Evolutionary conservation across 2,113 vertebrate species (phyloP).

Genomic region (Saccopteryx bilineata): DNA sequence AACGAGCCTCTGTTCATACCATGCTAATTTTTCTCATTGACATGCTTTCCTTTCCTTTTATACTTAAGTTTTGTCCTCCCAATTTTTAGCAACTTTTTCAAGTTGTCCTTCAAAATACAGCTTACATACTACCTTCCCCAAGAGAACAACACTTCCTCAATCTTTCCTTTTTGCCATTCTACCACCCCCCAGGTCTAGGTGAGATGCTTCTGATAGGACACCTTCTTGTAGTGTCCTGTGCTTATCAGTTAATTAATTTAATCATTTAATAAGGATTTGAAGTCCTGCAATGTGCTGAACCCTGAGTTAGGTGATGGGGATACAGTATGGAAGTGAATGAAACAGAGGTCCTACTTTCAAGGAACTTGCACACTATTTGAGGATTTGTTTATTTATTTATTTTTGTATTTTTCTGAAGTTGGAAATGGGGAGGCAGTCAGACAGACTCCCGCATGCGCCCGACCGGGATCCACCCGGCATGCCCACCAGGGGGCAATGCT

Average conservation of each 20-base stretch:
- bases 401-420: too few species aligned
- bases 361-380: background rate
- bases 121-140: background rate
- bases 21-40: background rate
- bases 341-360: slow-evolving; percentile 6
- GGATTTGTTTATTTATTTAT: background rate
- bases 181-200: background rate
- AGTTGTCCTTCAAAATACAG: slow-evolving; percentile 20
- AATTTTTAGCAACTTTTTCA: background rate
- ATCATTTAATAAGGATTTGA: background rate
- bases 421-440: too few species aligned
- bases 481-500: too few species aligned
- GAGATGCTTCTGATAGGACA: background rate
- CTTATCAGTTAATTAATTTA: background rate
- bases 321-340: background rate
- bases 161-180: background rate
- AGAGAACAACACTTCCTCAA: background rate
- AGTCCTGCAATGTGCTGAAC: background rate
- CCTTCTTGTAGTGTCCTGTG: background rate
- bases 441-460: too few species aligned
- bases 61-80: background rate
- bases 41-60: background rate
- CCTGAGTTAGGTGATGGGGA: background rate
- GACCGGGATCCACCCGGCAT: too few species aligned
- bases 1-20: background rate